Conservation (phyloP, 2,113 vertebrate genomes). For the Bostrychus sinensis region DNA sequence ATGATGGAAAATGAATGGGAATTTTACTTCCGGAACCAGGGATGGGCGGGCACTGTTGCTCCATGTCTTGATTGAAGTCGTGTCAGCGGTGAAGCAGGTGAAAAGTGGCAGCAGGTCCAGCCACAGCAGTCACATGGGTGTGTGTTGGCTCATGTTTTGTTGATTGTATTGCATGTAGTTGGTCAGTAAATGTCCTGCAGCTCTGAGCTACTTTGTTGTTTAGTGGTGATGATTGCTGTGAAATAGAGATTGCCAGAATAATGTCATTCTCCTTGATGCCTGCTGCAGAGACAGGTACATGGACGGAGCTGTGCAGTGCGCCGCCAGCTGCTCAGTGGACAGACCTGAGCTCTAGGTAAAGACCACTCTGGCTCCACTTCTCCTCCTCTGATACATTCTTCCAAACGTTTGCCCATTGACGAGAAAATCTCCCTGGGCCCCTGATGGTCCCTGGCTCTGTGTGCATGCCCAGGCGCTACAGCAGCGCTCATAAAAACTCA, state of each 20-base stretch:
- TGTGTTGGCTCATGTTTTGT: background rate
- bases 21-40: no score
- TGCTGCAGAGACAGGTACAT: background rate
- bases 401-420: slow-evolving; percentile 90
- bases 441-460: slow-evolving; percentile 90
- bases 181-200: background rate
- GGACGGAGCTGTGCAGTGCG: background rate
- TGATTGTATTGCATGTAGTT: background rate
- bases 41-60: no score
- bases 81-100: background rate
- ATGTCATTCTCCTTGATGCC: background rate
- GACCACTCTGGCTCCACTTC: slow-evolving; percentile 21
- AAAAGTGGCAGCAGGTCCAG: background rate
- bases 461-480: slow-evolving; percentile 89
- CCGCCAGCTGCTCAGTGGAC: slow-evolving; percentile 24
- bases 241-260: background rate
- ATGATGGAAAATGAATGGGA: no score
- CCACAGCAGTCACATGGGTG: no score
- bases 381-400: slow-evolving; percentile 66
- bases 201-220: background rate
- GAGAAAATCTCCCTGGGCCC: slow-evolving; percentile 81
- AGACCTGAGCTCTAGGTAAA: slow-evolving; percentile 43
- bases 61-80: background rate
- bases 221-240: slow-evolving; percentile 1
- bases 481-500: slow-evolving; percentile 99